These are phyloP conservation scores for Craseonycteris thonglongyai DNA, from an alignment of 2,113 vertebrate species.

Conservation along the genomic window DNA sequence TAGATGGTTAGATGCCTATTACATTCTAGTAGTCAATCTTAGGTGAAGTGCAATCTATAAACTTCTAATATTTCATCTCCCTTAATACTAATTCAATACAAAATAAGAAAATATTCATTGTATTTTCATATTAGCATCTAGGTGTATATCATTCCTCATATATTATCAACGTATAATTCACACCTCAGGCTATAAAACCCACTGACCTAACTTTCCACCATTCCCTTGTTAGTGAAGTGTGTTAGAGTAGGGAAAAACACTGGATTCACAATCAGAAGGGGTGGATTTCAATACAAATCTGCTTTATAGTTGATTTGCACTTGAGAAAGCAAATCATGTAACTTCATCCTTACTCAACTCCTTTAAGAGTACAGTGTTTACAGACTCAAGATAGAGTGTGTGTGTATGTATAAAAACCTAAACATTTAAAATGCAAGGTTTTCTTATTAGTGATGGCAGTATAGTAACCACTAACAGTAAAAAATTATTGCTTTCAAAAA, in stretches of 20 bases:
- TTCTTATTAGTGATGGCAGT: neutral
- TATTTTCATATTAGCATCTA: neutral
- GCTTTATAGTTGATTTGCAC: neutral
- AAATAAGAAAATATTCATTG: neutral
- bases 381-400: neutral
- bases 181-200: neutral
- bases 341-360: neutral
- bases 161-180: conserved; percentile 2
- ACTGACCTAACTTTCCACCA: neutral
- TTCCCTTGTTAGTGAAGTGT: neutral
- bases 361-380: neutral
- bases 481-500: conserved; percentile 26
- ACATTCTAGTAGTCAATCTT: neutral
- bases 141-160: neutral
- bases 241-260: neutral
- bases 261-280: neutral
- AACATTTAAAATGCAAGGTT: neutral
- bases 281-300: conserved; percentile 21
- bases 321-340: neutral
- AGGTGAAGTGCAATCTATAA: neutral
- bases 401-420: neutral
- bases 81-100: neutral
- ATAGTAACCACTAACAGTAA: neutral
- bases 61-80: neutral
- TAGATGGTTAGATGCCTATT: neutral